Conservation (phyloP, 2,888 invertebrate genomes). For the Apotomis turbidana region DNA sequence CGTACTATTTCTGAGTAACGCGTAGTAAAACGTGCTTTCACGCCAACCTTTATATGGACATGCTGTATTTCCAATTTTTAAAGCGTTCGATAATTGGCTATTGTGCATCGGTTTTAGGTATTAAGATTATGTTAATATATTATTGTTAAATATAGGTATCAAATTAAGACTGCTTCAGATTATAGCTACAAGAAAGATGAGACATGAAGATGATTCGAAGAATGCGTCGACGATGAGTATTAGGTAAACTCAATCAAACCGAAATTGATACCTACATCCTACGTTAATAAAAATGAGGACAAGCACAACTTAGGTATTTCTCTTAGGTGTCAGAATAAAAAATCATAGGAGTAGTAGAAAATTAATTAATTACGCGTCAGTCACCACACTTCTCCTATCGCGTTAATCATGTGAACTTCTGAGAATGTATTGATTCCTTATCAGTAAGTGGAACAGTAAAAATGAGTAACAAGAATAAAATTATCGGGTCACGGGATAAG, state of each 20-base stretch:
- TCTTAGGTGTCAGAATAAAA: constrained; percentile 14
- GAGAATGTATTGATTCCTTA: constrained; percentile 42
- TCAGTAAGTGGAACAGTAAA: constrained; percentile 40
- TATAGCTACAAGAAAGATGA: constrained; percentile 15
- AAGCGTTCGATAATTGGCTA: background rate
- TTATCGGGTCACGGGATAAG: constrained; percentile 36
- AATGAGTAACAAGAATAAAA: constrained; percentile 42
- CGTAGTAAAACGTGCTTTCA: constrained; percentile 37
- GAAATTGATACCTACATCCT: background rate
- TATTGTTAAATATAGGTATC: background rate
- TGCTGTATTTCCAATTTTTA: background rate
- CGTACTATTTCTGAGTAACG: constrained; percentile 37
- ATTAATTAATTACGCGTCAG: constrained; percentile 32
- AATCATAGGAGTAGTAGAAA: constrained; percentile 28
- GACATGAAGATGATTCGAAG: constrained; percentile 20
- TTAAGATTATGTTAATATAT: background rate
- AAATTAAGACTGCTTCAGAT: constrained; percentile 22
- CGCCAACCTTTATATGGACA: background rate
- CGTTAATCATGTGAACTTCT: constrained; percentile 39
- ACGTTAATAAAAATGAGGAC: constrained; percentile 22
- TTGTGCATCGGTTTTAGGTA: background rate
- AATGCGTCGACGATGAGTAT: constrained; percentile 19
- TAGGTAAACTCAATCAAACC: constrained; percentile 9
- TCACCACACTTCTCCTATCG: constrained; percentile 37
- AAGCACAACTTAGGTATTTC: background rate